Percentiles rank a stretch among this genome's conserved stretches.
These are phyloP conservation scores for Cotesia typhae DNA, from an alignment of 1,140 invertebrate genomes.

Conservation along the genomic window DNA sequence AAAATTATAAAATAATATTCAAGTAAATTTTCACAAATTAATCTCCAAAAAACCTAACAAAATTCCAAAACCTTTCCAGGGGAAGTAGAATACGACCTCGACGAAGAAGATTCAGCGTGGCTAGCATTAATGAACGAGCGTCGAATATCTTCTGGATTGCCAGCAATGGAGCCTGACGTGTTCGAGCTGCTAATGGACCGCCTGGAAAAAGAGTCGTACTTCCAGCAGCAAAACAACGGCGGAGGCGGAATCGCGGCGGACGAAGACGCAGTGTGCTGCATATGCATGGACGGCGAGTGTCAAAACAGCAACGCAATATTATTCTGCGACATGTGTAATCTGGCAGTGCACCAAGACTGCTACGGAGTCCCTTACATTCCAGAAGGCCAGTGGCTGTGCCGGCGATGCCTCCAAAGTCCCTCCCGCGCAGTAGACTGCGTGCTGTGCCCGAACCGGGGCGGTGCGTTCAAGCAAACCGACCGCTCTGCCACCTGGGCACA, in stretches of 20 bases:
- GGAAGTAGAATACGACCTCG: conserved; percentile 95
- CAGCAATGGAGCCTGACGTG: conserved; percentile 81
- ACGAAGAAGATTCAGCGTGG: conserved; percentile 97
- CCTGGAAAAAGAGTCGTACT: conserved; percentile 97
- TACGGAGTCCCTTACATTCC: conserved; percentile 99
- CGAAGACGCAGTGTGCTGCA: conserved; percentile 98
- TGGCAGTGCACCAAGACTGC: conserved; percentile 99
- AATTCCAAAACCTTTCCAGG: conserved; percentile 55
- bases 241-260: conserved; percentile 81
- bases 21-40: no score
- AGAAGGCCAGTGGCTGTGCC: conserved; percentile 98
- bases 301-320: conserved; percentile 91
- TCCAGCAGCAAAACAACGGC: conserved; percentile 78
- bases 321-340: conserved; percentile 99
- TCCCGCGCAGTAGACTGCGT: conserved; percentile 95
- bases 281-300: conserved; percentile 95
- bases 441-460: conserved; percentile 96
- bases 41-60: not conserved
- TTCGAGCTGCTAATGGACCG: conserved; percentile 96
- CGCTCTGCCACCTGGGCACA: conserved; percentile 93
- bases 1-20: no score
- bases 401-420: conserved; percentile 93
- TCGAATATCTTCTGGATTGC: conserved; percentile 73
- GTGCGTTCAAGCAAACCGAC: conserved; percentile 99
- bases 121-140: conserved; percentile 87